A percentile compares a stretch with the other conserved stretches of the same genome.
These are phyloP conservation scores for Betta splendens DNA, from an alignment of 2,797 vertebrate genomes.

Conservation along the genomic window DNA sequence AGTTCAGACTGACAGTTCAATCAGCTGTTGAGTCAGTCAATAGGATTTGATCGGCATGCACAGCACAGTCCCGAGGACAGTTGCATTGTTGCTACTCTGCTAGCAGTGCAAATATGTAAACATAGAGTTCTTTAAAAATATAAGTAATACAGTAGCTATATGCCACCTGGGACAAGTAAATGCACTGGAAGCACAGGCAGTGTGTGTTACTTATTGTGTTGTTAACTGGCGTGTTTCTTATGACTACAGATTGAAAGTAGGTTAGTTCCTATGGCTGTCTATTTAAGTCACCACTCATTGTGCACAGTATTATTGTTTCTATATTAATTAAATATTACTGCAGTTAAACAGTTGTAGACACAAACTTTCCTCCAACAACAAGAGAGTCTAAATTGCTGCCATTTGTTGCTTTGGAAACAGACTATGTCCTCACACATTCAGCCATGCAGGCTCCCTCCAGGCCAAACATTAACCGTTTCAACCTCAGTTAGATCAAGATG, in stretches of 20 bases:
- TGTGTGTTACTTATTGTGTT: background rate
- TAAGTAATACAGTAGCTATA: background rate
- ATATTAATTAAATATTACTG: conserved; percentile 22
- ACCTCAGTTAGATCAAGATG: conserved; percentile 69
- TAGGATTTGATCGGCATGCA: background rate
- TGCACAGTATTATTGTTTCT: conserved; percentile 3
- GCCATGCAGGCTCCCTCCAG: conserved; percentile 66
- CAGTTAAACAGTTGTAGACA: conserved; percentile 29
- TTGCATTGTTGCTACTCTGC: background rate
- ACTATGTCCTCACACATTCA: conserved; percentile 61
- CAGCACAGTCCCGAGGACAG: background rate
- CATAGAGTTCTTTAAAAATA: background rate
- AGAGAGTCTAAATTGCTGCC: conserved; percentile 27
- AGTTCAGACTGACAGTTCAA: conserved; percentile 26
- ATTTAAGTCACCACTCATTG: conserved; percentile 10
- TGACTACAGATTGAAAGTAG: conserved; percentile 5
- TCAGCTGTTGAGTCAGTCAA: conserved; percentile 15
- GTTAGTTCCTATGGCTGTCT: conserved; percentile 8
- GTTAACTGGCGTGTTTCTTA: background rate
- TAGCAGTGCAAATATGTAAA: background rate
- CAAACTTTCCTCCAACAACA: conserved; percentile 37
- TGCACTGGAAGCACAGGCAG: background rate
- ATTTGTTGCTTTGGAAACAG: conserved; percentile 62
- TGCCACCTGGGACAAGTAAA: background rate
- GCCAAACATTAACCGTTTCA: conserved; percentile 82